A percentile compares a stretch with the other conserved stretches of the same genome.
These are phyloP conservation scores for Sebastes minor DNA, from an alignment of 2,797 vertebrate genomes.

Conservation along the genomic window DNA sequence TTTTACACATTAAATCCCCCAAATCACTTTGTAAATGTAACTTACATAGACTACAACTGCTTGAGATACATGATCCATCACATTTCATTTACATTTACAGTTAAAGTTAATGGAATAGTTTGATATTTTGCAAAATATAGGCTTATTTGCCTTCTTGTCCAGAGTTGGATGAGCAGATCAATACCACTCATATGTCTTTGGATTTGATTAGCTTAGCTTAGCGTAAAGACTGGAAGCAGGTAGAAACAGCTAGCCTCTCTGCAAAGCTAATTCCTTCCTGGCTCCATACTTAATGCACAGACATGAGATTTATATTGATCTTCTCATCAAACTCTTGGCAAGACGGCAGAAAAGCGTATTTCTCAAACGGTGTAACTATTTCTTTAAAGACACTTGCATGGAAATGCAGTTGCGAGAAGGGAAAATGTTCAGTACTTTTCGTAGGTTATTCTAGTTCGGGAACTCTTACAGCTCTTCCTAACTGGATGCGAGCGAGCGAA, in stretches of 20 bases:
- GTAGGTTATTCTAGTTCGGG: too few species aligned
- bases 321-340: too few species aligned
- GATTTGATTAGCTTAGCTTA: neutral
- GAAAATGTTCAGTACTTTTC: too few species aligned
- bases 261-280: neutral
- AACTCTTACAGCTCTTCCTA: too few species aligned
- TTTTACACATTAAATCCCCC: neutral
- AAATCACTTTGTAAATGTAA: too few species aligned
- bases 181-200: neutral
- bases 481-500: too few species aligned
- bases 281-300: too few species aligned
- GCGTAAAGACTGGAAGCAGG: neutral
- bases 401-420: too few species aligned
- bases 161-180: neutral
- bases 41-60: neutral
- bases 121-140: neutral
- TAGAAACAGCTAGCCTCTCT: neutral
- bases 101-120: neutral
- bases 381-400: too few species aligned
- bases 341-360: rapidly evolving
- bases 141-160: neutral
- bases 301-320: too few species aligned
- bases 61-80: neutral
- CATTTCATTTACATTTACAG: neutral
- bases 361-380: too few species aligned